Evolutionary conservation across 2,888 invertebrate genomes (phyloP).

Genomic region (Synergus itoensis): DNA sequence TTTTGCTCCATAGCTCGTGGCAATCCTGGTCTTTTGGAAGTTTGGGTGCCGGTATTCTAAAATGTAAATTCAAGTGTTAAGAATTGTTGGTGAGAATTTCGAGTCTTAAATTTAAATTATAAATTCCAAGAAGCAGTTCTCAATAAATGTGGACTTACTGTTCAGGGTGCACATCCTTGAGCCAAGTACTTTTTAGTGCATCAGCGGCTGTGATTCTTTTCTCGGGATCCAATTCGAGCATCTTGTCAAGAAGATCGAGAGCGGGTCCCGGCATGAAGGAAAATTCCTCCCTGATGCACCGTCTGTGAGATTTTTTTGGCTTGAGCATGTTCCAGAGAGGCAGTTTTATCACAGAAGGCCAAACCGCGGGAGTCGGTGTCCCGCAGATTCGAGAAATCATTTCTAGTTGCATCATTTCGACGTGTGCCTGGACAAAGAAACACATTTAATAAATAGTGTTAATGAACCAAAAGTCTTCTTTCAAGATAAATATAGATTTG

Average conservation of each 20-base stretch:
- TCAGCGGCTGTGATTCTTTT: conserved; percentile 96
- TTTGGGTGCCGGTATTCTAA: conserved; percentile 89
- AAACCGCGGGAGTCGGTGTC: conserved; percentile 96
- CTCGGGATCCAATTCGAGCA: conserved; percentile 97
- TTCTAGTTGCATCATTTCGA: conserved; percentile 96
- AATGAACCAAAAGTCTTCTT: neutral
- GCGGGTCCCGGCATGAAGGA: conserved; percentile 93
- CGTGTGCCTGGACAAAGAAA: conserved; percentile 84
- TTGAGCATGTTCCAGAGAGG: conserved; percentile 95
- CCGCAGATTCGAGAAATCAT: conserved; percentile 97
- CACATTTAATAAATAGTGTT: neutral
- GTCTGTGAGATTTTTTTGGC: conserved; percentile 92
- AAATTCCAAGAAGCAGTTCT: conserved; percentile 44
- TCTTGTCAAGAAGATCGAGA: conserved; percentile 94
- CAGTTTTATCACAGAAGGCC: conserved; percentile 96
- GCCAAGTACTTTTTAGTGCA: conserved; percentile 94
- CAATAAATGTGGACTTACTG: conserved; percentile 82
- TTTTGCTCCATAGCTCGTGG: conserved; percentile 99
- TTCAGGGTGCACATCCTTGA: conserved; percentile 93
- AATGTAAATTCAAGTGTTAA: conserved; percentile 39
- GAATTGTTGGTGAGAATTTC: neutral
- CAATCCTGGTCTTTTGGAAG: conserved; percentile 98
- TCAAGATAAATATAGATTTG: neutral
- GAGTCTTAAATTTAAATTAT: conserved; percentile 29
- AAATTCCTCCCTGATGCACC: conserved; percentile 95